Conservation (phyloP, 2,888 invertebrate genomes). For the Drosophila atripex region DNA sequence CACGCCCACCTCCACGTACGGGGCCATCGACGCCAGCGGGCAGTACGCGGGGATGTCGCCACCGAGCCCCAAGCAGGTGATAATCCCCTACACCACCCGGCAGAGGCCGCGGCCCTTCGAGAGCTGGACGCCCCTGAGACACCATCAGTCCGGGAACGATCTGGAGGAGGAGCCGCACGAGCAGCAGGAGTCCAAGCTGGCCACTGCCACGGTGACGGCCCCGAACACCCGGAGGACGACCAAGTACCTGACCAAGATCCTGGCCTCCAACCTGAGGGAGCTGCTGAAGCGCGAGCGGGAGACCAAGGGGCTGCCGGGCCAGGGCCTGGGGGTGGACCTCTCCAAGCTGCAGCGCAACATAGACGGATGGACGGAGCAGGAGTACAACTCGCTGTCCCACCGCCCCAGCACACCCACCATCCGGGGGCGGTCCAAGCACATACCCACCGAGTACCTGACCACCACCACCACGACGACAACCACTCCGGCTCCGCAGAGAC, state of each 20-base stretch:
- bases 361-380: slow-evolving; percentile 93
- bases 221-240: slow-evolving; percentile 79
- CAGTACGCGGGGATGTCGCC: slow-evolving; percentile 81
- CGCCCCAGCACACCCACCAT: slow-evolving; percentile 85
- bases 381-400: slow-evolving; percentile 86
- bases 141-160: slow-evolving; percentile 61
- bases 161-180: slow-evolving; percentile 85
- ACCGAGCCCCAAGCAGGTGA: slow-evolving; percentile 88
- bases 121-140: slow-evolving; percentile 14
- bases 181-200: slow-evolving; percentile 84
- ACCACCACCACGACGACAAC: slow-evolving; percentile 85
- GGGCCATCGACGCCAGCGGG: slow-evolving; percentile 82
- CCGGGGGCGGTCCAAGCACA: slow-evolving; percentile 89
- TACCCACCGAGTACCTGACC: slow-evolving; percentile 90
- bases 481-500: slow-evolving; percentile 85
- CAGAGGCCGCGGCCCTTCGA: slow-evolving; percentile 85
- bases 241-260: slow-evolving; percentile 82
- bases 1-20: slow-evolving; percentile 82
- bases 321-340: slow-evolving; percentile 86
- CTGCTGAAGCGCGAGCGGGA: slow-evolving; percentile 84
- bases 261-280: slow-evolving; percentile 85
- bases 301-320: slow-evolving; percentile 54
- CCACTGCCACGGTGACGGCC: slow-evolving; percentile 78
- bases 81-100: slow-evolving; percentile 91
- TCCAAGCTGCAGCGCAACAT: slow-evolving; percentile 91